Percentiles rank a stretch among this genome's conserved stretches.
phyloP scores from a whole-genome alignment of 2,797 vertebrate species.

The Emydoidea blandingii region DNA sequence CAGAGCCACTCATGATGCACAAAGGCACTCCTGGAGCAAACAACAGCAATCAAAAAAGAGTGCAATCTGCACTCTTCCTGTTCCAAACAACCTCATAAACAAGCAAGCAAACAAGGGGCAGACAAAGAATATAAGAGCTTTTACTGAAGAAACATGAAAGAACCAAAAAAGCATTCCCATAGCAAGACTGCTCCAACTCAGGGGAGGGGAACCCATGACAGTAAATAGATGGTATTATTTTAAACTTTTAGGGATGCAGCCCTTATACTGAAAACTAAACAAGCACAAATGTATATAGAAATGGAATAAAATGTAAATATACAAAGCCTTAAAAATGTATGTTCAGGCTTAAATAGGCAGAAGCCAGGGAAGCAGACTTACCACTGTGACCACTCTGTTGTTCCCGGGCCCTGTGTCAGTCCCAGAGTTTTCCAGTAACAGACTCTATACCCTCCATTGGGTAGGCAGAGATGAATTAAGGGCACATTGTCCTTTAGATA shows the following conservation, averaged over 20 bases:
- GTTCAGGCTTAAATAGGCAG: conserved; percentile 4
- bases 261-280: conserved; percentile 7
- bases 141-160: conserved; percentile 8
- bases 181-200: conserved; percentile 30
- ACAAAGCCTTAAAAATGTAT: background rate
- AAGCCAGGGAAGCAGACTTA: background rate
- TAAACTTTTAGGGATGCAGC: conserved; percentile 13
- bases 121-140: background rate
- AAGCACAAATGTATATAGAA: conserved; percentile 1
- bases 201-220: background rate
- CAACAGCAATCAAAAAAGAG: background rate
- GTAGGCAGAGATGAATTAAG: background rate
- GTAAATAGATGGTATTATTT: conserved; percentile 6
- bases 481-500: background rate
- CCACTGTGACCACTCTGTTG: background rate
- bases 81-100: background rate
- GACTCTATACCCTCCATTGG: background rate
- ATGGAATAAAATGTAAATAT: conserved; percentile 35
- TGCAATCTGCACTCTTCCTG: rapidly evolving
- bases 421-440: background rate
- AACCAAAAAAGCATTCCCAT: conserved; percentile 41
- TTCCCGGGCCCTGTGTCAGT: background rate
- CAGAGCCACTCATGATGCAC: conserved; percentile 3
- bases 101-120: background rate
- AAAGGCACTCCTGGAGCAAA: background rate